Evolutionary conservation across 2,113 vertebrate genomes (phyloP).

Genomic region (Solenodon paradoxus): DNA sequence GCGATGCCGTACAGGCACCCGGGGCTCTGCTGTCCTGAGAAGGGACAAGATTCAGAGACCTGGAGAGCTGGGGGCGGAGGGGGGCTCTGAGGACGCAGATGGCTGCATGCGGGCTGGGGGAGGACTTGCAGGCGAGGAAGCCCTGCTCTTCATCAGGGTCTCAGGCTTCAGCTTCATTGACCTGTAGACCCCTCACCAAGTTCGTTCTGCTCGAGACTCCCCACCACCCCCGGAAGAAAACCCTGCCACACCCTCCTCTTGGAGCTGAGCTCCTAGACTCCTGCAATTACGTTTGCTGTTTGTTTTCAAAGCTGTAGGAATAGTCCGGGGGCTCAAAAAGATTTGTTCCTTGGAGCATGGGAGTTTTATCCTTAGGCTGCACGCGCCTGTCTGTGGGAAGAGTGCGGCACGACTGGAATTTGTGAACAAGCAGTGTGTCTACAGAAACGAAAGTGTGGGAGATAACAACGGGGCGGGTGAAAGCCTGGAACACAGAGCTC

Average conservation of each 20-base stretch:
- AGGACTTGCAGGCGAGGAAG: no score
- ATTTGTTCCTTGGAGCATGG: background rate
- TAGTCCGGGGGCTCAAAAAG: background rate
- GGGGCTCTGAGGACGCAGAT: no score
- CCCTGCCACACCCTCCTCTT: background rate
- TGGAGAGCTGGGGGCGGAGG: no score
- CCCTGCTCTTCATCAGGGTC: no score
- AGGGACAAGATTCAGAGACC: background rate
- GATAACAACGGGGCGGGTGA: background rate
- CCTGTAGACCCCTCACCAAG: background rate
- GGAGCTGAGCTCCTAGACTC: background rate
- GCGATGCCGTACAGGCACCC: no score
- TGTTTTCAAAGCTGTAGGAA: background rate
- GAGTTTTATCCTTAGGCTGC: background rate
- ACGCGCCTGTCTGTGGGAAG: background rate
- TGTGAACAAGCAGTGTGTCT: background rate
- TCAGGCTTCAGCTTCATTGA: background rate
- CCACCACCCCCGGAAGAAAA: no score
- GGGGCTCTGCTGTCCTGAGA: no score
- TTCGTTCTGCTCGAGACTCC: background rate
- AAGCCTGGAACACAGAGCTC: no score
- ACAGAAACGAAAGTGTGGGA: background rate
- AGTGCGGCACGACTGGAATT: background rate
- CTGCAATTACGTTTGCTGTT: background rate
- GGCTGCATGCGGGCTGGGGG: no score